Conservation (phyloP, 1,140 invertebrate species). For the Drosophila nikananu region DNA sequence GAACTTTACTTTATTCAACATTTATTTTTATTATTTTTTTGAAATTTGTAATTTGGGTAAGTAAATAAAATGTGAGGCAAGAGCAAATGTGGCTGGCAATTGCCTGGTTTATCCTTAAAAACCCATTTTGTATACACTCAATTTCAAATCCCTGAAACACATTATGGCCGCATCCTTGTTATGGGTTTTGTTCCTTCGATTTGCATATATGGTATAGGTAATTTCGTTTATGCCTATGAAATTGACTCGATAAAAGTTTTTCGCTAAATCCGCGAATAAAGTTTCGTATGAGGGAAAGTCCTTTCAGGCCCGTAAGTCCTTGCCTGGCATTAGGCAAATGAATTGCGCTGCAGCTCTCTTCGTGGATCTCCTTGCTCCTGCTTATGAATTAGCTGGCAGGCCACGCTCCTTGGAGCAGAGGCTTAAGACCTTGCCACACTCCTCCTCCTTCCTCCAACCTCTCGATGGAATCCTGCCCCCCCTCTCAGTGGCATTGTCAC, state of each 20-base stretch:
- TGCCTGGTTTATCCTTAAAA: neutral
- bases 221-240: conserved; percentile 51
- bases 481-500: conserved; percentile 20
- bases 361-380: neutral
- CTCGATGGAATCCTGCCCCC: neutral
- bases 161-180: conserved; percentile 5
- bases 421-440: conserved; percentile 60
- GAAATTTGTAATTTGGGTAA: neutral
- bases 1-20: neutral
- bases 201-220: conserved; percentile 53
- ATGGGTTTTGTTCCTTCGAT: conserved; percentile 5
- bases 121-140: neutral
- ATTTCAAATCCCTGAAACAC: conserved; percentile 4
- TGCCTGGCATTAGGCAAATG: conserved; percentile 78
- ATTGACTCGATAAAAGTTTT: conserved; percentile 56
- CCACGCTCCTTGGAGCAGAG: conserved; percentile 63
- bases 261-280: conserved; percentile 64
- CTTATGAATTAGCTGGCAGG: conserved; percentile 72
- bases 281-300: conserved; percentile 56
- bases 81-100: neutral
- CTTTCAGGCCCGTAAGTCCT: conserved; percentile 21
- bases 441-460: neutral
- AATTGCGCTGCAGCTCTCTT: conserved; percentile 38
- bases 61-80: neutral
- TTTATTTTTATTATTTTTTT: neutral